Evolutionary conservation across 35 echinoderm and acorn worm genomes (phyloP).

Genomic region (Ophioderma brevispina): DNA sequence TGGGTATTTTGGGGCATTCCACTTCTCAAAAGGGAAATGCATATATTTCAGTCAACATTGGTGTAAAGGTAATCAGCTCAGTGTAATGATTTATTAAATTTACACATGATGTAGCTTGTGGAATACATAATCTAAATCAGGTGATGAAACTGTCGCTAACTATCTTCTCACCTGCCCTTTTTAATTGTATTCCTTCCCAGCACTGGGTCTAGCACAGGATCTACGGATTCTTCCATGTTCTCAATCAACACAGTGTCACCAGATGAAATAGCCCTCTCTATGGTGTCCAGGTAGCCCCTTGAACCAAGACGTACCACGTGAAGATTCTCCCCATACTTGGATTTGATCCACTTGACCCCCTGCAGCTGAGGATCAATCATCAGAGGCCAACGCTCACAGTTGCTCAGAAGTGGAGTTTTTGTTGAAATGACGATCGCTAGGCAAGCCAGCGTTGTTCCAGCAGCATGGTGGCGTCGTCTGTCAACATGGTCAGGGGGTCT

Average conservation of each 20-base stretch:
- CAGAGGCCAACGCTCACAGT: conserved; percentile 97
- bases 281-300: conserved; percentile 88
- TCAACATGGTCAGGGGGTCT: conserved; percentile 77
- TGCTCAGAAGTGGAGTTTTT: conserved; percentile 96
- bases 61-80: too few relatives aligned
- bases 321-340: conserved; percentile 88
- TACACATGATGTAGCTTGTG: too few relatives aligned
- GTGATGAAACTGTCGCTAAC: too few relatives aligned
- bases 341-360: conserved; percentile 99
- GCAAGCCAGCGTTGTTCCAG: conserved; percentile 96
- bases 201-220: conserved; percentile 89
- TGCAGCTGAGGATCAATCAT: conserved; percentile 99
- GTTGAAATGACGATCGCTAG: conserved; percentile 92
- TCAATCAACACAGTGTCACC: conserved; percentile 98
- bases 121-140: too few relatives aligned
- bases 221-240: conserved; percentile 88
- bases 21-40: too few relatives aligned
- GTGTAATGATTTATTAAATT: too few relatives aligned
- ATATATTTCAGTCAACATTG: too few relatives aligned
- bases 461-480: conserved; percentile 88
- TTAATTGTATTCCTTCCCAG: conserved; percentile 98
- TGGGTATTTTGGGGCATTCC: too few relatives aligned
- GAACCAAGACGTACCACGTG: conserved; percentile 83
- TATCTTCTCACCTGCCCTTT: conserved; percentile 86
- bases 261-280: conserved; percentile 84